Percentiles rank a stretch among this genome's conserved stretches.
phyloP scores from a whole-genome alignment of 2,797 vertebrate species.

The Sebastes wilsoni region DNA sequence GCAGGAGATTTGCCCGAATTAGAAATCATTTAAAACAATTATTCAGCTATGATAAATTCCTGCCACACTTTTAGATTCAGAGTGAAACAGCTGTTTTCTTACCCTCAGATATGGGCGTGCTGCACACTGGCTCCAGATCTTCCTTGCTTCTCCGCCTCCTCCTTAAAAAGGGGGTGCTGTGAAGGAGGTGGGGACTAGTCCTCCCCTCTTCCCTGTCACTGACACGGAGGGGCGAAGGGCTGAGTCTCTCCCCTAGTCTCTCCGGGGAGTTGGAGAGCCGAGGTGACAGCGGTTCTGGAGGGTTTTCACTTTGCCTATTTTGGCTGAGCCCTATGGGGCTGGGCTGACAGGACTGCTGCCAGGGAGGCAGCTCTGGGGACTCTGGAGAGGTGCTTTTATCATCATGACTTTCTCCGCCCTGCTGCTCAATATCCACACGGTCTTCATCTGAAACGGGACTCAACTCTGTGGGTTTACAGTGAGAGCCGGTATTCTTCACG shows the following conservation, averaged over 20 bases:
- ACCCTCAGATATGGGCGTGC: slow-evolving; percentile 89
- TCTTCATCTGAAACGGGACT: slow-evolving; percentile 55
- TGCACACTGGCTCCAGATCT: slow-evolving; percentile 78
- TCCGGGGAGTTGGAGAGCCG: slow-evolving; percentile 51
- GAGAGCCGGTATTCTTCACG: slow-evolving; percentile 43
- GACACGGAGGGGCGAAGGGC: slow-evolving; percentile 57
- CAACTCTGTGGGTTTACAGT: slow-evolving; percentile 58
- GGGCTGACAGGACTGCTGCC: slow-evolving; percentile 84
- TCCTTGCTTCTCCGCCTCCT: slow-evolving; percentile 65
- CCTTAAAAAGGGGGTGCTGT: slow-evolving; percentile 88
- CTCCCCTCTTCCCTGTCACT: slow-evolving; percentile 64
- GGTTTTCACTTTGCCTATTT: slow-evolving; percentile 53
- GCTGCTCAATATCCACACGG: slow-evolving; percentile 24
- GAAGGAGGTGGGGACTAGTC: slow-evolving; percentile 77
- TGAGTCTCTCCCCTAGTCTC: slow-evolving; percentile 61
- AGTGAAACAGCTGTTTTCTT: slow-evolving; percentile 25
- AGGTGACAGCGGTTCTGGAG: slow-evolving; percentile 42
- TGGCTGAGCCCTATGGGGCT: slow-evolving; percentile 70
- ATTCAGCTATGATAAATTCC: background rate
- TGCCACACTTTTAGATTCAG: background rate
- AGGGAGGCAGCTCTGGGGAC: slow-evolving; percentile 87
- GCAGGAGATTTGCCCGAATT: background rate
- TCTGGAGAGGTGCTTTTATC: slow-evolving; percentile 81
- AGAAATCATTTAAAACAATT: background rate
- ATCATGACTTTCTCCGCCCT: slow-evolving; percentile 60